Base-by-base conservation (phyloP, 35 echinoderm and acorn worm species). In the Heliocidaris tuberculata region DNA sequence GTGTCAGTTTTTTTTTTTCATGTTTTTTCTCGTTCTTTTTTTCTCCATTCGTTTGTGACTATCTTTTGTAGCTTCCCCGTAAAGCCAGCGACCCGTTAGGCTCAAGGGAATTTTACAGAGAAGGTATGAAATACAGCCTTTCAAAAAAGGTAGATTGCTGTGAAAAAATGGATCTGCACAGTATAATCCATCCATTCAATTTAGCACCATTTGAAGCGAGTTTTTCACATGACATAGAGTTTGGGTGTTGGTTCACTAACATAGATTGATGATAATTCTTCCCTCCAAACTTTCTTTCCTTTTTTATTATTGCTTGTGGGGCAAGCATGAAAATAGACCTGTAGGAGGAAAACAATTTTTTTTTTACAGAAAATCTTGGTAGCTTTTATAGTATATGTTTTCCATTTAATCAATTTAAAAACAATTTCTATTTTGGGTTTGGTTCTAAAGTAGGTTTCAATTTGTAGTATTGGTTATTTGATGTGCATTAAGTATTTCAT, bases 1-100 rank as follows among this genome's bases (percentile, higher is more conserved):
- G 47, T 89, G 21, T 89, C 87, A 89, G n/a, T 29, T 85, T 32
- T 32, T 89, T 89, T 27, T 86, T 10, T 32, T 32, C 85, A 29
- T 32, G 85, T 32, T 9, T 32, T 30, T 71, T 71, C 24, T 88
- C 31, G 31, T 48, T 30, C 8, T 88, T 30, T 88, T 48, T 32
- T 47, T 42, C 29, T 89, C 13, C 87, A 89, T 30, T 6, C 4
- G 8, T 78, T 78, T 78, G 87, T 89, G 31, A 89, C 87, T 48
- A 8, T 47, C 32, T 32, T 70, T 78, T 89, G 87, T 89, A 89
- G 87, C 87, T 89, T 24, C 47, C 87, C 24, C 87, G 87, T 35
- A 89, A 89, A 19, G 47, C 31, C 31, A 89, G 87, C 10, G 87
- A 89, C 35, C 87, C 87, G 6, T 16, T 89, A 89, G 87, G 87